Percentiles rank a stretch among this genome's conserved stretches.
Conservation (phyloP, 2,888 invertebrate genomes). For the Tipula vernalis region DNA sequence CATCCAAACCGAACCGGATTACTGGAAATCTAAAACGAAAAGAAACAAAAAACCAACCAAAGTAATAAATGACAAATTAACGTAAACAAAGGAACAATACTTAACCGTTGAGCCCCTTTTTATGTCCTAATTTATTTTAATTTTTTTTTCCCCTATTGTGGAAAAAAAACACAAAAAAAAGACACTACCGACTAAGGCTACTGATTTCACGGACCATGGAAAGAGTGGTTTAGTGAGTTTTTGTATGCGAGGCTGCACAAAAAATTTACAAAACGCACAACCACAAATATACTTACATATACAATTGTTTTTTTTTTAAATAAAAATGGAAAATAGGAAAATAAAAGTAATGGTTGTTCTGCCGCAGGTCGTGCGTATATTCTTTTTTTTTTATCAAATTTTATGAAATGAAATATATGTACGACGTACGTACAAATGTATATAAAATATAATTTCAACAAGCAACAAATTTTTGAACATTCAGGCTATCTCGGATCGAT, state of each 20-base stretch:
- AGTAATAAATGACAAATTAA: too few relatives aligned
- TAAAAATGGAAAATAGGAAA: background rate
- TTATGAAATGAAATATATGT: background rate
- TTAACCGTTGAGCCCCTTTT: too few relatives aligned
- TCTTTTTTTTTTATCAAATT: background rate
- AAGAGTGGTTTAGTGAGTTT: background rate
- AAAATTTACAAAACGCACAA: background rate
- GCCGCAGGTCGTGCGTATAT: constrained; percentile 9
- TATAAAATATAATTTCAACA: background rate
- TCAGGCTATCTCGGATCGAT: background rate
- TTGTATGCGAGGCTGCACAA: background rate
- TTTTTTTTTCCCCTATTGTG: too few relatives aligned
- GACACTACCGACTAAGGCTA: too few relatives aligned
- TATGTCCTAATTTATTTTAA: too few relatives aligned
- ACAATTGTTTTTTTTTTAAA: background rate
- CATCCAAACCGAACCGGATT: too few relatives aligned
- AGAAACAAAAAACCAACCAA: too few relatives aligned
- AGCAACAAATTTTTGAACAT: background rate
- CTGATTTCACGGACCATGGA: too few relatives aligned
- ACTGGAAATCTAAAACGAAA: too few relatives aligned
- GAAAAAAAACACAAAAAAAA: too few relatives aligned
- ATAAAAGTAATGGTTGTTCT: background rate
- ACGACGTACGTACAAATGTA: background rate
- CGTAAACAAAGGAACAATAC: too few relatives aligned
- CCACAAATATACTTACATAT: background rate